Evolutionary conservation across 2,888 invertebrate species (phyloP).

Genomic region (Aromia moschata): DNA sequence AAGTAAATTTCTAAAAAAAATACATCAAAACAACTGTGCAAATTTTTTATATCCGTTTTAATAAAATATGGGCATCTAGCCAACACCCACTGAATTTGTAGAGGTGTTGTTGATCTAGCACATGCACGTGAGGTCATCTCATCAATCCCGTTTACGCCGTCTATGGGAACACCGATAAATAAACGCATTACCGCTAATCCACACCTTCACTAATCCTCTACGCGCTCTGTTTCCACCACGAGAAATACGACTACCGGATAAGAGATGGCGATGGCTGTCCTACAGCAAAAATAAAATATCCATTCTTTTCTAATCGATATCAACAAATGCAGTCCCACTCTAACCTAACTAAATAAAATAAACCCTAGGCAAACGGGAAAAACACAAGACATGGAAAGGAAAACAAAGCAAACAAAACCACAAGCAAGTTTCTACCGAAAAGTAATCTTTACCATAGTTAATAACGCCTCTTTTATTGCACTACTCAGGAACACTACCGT

Average conservation of each 20-base stretch:
- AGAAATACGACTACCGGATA: slow-evolving; percentile 8
- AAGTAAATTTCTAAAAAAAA: too few relatives aligned
- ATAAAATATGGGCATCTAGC: too few relatives aligned
- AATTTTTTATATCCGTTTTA: too few relatives aligned
- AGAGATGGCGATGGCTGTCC: slow-evolving; percentile 20
- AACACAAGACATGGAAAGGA: background rate
- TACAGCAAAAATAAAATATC: slow-evolving; percentile 2
- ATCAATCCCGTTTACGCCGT: too few relatives aligned
- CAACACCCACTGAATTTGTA: too few relatives aligned
- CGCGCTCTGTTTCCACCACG: background rate
- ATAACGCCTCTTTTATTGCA: slow-evolving; percentile 23
- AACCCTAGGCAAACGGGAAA: slow-evolving; percentile 2
- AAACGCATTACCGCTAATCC: too few relatives aligned
- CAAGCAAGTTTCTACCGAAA: slow-evolving; percentile 5
- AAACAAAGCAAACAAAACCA: slow-evolving; percentile 4
- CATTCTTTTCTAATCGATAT: slow-evolving; percentile 12
- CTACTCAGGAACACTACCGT: slow-evolving; percentile 24
- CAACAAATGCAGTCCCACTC: slow-evolving; percentile 2
- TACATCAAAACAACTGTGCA: too few relatives aligned
- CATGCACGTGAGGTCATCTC: too few relatives aligned
- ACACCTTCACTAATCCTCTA: background rate
- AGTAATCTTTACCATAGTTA: slow-evolving; percentile 17
- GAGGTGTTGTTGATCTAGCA: too few relatives aligned
- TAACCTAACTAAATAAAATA: slow-evolving; percentile 20
- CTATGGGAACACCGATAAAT: too few relatives aligned